Percentiles rank a stretch among this genome's conserved stretches.
Evolutionary conservation across 2,888 invertebrate species (phyloP).

Genomic region (Cyrtodaria siliqua): DNA sequence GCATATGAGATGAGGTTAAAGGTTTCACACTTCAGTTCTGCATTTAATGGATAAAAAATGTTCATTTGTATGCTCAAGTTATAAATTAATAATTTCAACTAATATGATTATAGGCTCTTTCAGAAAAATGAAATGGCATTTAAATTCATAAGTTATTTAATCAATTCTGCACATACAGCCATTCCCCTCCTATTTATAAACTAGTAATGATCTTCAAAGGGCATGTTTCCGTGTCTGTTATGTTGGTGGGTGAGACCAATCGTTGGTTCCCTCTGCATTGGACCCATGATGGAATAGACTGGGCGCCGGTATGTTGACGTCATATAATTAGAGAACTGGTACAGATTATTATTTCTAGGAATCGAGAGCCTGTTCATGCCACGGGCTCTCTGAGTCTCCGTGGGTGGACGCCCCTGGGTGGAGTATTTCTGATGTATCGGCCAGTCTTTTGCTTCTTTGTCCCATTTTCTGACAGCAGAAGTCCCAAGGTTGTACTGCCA

Average conservation of each 20-base stretch:
- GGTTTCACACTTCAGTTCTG: too few species aligned
- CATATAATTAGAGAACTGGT: conserved; percentile 84
- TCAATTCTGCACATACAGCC: too few species aligned
- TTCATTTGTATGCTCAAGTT: too few species aligned
- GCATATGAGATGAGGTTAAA: too few species aligned
- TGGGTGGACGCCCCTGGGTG: conserved; percentile 74
- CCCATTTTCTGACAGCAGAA: conserved; percentile 76
- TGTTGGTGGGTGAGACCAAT: conserved; percentile 84
- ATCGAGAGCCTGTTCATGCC: conserved; percentile 79
- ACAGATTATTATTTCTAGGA: conserved; percentile 79
- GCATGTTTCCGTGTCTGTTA: conserved; percentile 84
- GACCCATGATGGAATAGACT: conserved; percentile 84
- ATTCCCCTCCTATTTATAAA: neutral
- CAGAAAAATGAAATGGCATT: too few species aligned
- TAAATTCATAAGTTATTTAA: too few species aligned
- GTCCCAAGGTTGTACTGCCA: conserved; percentile 78
- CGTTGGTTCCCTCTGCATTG: conserved; percentile 80
- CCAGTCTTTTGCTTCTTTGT: conserved; percentile 78
- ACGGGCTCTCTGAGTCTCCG: conserved; percentile 80
- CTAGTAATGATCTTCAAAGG: conserved; percentile 84
- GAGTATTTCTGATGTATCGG: conserved; percentile 70
- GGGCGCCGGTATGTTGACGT: conserved; percentile 84
- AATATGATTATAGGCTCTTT: too few species aligned
- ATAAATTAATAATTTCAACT: too few species aligned
- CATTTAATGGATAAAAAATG: too few species aligned